Evolutionary conservation across 1,140 invertebrate species (phyloP).

Genomic region (Zaprionus ghesquierei): DNA sequence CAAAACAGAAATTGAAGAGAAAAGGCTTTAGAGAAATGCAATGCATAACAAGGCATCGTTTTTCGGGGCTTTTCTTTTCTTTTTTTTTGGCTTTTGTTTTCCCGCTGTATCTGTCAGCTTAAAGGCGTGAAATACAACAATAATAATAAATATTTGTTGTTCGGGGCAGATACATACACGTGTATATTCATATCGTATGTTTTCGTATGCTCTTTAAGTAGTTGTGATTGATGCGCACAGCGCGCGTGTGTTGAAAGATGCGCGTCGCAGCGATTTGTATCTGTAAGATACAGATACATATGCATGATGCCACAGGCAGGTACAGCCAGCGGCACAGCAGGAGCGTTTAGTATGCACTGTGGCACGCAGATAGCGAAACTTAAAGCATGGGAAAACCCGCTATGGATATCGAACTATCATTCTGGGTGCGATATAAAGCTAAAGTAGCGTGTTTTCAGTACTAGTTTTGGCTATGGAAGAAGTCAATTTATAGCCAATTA

Average conservation of each 20-base stretch:
- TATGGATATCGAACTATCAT: neutral
- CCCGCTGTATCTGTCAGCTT: constrained; percentile 68
- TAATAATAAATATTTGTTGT: constrained; percentile 73
- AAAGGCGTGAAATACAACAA: constrained; percentile 74
- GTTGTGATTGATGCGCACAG: constrained; percentile 69
- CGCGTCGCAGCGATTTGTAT: constrained; percentile 69
- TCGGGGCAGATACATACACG: neutral
- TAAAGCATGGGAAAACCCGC: neutral
- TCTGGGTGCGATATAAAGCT: neutral
- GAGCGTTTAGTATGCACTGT: constrained; percentile 45
- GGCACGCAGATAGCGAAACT: neutral
- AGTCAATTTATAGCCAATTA: too few relatives aligned
- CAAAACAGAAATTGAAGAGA: constrained; percentile 18
- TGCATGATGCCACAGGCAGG: neutral
- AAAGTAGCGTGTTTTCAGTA: too few relatives aligned
- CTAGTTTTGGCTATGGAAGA: neutral
- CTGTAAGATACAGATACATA: constrained; percentile 50
- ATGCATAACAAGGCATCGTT: constrained; percentile 46
- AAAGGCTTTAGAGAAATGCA: constrained; percentile 39
- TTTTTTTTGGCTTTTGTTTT: constrained; percentile 17
- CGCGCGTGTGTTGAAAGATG: constrained; percentile 75
- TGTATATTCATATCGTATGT: constrained; percentile 31
- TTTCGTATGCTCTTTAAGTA: constrained; percentile 75
- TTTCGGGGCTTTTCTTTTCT: constrained; percentile 62
- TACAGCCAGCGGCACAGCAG: neutral